Base-by-base conservation (phyloP, 2,113 vertebrate genomes). In the Miniopterus natalensis region DNA sequence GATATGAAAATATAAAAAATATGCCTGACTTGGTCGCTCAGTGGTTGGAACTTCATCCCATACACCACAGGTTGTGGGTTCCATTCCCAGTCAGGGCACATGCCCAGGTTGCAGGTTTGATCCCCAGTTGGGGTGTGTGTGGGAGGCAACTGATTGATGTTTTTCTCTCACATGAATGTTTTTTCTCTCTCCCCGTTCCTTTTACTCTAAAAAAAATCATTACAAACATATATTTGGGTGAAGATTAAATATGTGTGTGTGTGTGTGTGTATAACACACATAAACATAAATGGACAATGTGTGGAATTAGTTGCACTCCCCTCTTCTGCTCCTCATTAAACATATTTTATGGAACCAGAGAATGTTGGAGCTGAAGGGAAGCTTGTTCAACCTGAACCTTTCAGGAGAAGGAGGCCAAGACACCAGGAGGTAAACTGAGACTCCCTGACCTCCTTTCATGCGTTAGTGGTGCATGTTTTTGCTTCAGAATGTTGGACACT, bases 361-460 rank as follows among this genome's bases (percentile, higher is more conserved):
- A 71, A 57, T 6, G 13, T 12, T 59, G 55, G 53, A 42, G 31
- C 40, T 21, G 8, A 51, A n/a, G 45, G 47, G 75, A 83, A 55
- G 40, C 61, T 57, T 10, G 81, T 31, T 68, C 45, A 87, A 17
- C 21, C 12, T 70, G 75, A 77, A 5, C 31, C 75, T 42, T 7
- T 53, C 9, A 40, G 0, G 61, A 88, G 31, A 21, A 57, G 77
- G 25, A 49, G 40, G 51, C 18, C 65, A 20, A 20, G 45, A 36
- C 14, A 18, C 78, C 9, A 8, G 29, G 79, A 12, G 3, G n/a
- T 51, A 13, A 71, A 23, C 40, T 4, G 13, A 65, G 61, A 18
- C 1, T 13, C 36, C 20, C 25, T 1, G 11, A 6, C 20, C 36
- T 1, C 66, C 2, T 3, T 1, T 7, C 40, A 2, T 1, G 8